These are phyloP conservation scores for Aphelinus atriplicis DNA, from an alignment of 1,140 invertebrate genomes.

Conservation along the genomic window DNA sequence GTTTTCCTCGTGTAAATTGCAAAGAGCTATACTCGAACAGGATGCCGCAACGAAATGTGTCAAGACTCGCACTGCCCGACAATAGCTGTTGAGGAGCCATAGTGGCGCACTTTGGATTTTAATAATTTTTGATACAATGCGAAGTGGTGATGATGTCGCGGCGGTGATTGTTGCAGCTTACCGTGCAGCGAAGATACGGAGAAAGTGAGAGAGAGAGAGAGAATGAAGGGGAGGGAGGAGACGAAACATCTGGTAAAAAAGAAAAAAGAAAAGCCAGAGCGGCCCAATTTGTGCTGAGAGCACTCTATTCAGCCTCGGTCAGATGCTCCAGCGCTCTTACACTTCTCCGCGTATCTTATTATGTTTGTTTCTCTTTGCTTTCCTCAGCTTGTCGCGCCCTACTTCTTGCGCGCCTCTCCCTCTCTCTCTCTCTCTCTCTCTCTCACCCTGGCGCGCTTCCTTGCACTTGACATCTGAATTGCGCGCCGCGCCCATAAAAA, in stretches of 20 bases:
- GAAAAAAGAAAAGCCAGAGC: conserved; percentile 40
- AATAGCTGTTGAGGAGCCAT: too few relatives aligned
- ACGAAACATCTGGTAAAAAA: conserved; percentile 35
- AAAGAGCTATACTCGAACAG: too few relatives aligned
- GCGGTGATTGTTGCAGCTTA: neutral
- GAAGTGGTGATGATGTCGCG: too few relatives aligned
- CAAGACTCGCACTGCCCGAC: too few relatives aligned
- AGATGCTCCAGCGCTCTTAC: conserved; percentile 40
- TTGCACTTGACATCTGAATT: conserved; percentile 36
- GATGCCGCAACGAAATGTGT: too few relatives aligned
- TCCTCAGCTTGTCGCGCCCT: conserved; percentile 25
- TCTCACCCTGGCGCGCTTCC: neutral
- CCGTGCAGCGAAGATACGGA: neutral
- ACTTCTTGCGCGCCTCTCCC: conserved; percentile 11
- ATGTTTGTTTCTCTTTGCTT: conserved; percentile 47
- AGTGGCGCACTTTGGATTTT: too few relatives aligned
- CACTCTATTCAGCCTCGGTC: conserved; percentile 45
- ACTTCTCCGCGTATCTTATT: conserved; percentile 44
- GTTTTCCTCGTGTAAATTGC: too few relatives aligned
- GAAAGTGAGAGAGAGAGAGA: too few relatives aligned
- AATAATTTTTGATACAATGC: too few relatives aligned
- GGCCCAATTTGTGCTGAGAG: conserved; percentile 45
- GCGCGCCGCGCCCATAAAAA: conserved; percentile 19
- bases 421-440: conserved; percentile 33
- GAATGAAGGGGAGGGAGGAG: neutral